Evolutionary conservation across 2,888 invertebrate species (phyloP).

Genomic region (Tetramorium bicarinatum): DNA sequence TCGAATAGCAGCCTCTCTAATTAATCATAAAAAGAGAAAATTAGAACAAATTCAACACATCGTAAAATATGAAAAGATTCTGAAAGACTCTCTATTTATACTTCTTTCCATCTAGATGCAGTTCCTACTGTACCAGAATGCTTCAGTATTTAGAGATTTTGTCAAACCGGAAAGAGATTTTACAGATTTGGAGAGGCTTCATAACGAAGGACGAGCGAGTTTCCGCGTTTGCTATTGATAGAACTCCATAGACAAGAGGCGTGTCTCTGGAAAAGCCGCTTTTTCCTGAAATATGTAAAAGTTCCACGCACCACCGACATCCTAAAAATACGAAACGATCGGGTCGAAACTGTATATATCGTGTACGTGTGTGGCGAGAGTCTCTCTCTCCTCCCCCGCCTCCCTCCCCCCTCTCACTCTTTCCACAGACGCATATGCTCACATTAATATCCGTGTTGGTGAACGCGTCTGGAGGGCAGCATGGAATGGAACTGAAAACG

Average conservation of each 20-base stretch:
- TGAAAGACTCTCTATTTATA: background rate
- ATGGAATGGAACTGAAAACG: slow-evolving; percentile 81
- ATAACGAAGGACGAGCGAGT: slow-evolving; percentile 57
- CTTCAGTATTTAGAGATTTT: slow-evolving; percentile 60
- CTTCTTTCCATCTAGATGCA: background rate
- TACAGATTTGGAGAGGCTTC: slow-evolving; percentile 47
- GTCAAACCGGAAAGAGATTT: slow-evolving; percentile 61
- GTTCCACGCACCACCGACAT: slow-evolving; percentile 69
- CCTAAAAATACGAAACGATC: slow-evolving; percentile 80
- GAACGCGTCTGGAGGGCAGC: slow-evolving; percentile 56
- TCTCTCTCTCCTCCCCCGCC: slow-evolving; percentile 4
- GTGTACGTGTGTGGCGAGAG: slow-evolving; percentile 44
- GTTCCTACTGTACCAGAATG: background rate
- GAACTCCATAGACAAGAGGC: slow-evolving; percentile 73
- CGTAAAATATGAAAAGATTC: background rate
- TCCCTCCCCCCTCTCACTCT: background rate
- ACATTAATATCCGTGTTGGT: slow-evolving; percentile 66
- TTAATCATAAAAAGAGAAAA: background rate
- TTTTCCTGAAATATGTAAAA: slow-evolving; percentile 85
- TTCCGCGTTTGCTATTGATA: slow-evolving; percentile 73
- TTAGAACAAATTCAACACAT: background rate
- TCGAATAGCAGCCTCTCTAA: too few species aligned
- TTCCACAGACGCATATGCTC: slow-evolving; percentile 41
- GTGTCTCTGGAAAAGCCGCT: slow-evolving; percentile 66
- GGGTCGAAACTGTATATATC: slow-evolving; percentile 52